Evolutionary conservation across 2,113 vertebrate genomes (phyloP).

Genomic region (Nerophis lumbriciformis): DNA sequence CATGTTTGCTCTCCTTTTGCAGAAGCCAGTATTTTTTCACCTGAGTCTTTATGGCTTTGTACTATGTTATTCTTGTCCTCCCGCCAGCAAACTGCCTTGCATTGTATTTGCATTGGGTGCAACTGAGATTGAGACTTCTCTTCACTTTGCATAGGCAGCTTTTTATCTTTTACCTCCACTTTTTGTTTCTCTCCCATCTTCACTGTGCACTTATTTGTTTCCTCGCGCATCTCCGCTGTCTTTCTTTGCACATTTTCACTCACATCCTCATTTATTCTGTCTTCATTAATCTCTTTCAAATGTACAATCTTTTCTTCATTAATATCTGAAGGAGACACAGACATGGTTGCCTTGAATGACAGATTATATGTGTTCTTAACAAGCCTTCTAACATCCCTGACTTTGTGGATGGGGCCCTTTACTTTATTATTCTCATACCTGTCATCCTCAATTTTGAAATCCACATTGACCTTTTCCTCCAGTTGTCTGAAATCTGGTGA

Average conservation of each 20-base stretch:
- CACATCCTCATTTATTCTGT: slow-evolving; percentile 14
- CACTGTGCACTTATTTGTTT: neutral
- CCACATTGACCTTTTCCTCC: slow-evolving; percentile 8
- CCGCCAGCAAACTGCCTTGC: slow-evolving; percentile 72
- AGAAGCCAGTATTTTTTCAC: slow-evolving; percentile 21
- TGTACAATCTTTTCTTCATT: slow-evolving; percentile 9
- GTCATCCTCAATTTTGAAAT: slow-evolving; percentile 48
- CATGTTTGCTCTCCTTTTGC: slow-evolving; percentile 22
- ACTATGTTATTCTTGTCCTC: slow-evolving; percentile 52
- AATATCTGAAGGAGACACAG: slow-evolving; percentile 17
- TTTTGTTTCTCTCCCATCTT: slow-evolving; percentile 16
- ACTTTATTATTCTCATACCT: slow-evolving; percentile 33
- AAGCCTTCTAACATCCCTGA: slow-evolving; percentile 83
- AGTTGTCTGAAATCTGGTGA: slow-evolving; percentile 29
- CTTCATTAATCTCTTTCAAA: slow-evolving; percentile 16
- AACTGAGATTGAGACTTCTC: slow-evolving; percentile 30
- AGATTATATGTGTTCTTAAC: slow-evolving; percentile 84
- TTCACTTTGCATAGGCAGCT: slow-evolving; percentile 27
- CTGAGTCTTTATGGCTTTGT: slow-evolving; percentile 14
- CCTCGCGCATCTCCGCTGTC: slow-evolving; percentile 8
- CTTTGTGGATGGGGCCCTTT: slow-evolving; percentile 72
- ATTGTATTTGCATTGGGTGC: slow-evolving; percentile 72
- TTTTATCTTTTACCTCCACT: slow-evolving; percentile 37
- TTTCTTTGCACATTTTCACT: slow-evolving; percentile 11
- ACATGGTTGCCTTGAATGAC: slow-evolving; percentile 67